Evolutionary conservation across 2,797 vertebrate species (phyloP).

Genomic region (Sciaenops ocellatus): DNA sequence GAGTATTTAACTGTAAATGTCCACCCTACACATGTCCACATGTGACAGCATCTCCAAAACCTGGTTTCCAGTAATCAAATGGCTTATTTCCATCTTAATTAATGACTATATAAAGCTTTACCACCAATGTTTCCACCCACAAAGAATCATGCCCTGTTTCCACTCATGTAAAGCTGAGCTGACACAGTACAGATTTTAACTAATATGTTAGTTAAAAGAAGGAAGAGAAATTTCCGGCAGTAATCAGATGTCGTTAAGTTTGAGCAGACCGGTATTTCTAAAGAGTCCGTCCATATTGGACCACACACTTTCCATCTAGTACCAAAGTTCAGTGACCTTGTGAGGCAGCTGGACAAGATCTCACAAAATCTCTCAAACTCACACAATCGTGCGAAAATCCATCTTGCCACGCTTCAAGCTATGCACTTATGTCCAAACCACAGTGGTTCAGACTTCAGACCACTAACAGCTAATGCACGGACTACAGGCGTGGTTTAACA

Average conservation of each 20-base stretch:
- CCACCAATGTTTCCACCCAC: neutral
- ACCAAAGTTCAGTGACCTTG: neutral
- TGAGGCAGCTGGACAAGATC: too few species aligned
- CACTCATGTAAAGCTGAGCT: conserved; percentile 3
- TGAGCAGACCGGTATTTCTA: neutral
- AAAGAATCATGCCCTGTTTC: conserved; percentile 4
- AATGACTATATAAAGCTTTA: neutral
- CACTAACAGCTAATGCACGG: too few species aligned
- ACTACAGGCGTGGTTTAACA: too few species aligned
- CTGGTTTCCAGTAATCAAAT: neutral
- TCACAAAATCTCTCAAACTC: too few species aligned
- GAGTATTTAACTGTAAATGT: neutral
- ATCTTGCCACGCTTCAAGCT: too few species aligned
- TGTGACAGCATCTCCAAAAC: neutral
- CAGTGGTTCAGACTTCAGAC: too few species aligned
- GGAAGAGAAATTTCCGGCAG: neutral
- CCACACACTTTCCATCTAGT: neutral
- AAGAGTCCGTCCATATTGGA: neutral
- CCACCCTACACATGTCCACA: neutral
- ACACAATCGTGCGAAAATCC: too few species aligned
- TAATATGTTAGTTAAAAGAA: neutral
- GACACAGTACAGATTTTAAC: neutral
- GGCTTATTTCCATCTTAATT: conserved; percentile 8
- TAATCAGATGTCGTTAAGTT: neutral
- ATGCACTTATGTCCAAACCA: too few species aligned